A percentile compares a stretch with the other conserved stretches of the same genome.
These are phyloP conservation scores for Papilio glaucus DNA, from an alignment of 1,140 invertebrate genomes.

Conservation along the genomic window DNA sequence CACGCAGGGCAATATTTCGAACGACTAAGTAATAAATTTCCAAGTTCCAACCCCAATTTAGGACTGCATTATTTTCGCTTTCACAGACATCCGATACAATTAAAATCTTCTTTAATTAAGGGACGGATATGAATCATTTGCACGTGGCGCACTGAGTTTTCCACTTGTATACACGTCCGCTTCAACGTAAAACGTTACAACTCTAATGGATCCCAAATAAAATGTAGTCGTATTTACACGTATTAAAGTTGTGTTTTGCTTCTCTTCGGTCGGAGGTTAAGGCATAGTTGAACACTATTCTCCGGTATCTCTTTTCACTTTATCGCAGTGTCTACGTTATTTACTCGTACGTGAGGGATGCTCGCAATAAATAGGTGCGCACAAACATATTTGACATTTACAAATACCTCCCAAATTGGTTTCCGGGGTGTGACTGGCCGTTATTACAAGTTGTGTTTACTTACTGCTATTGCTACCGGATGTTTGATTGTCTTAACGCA, in stretches of 20 bases:
- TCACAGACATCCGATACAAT: conserved; percentile 83
- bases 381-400: conserved; percentile 81
- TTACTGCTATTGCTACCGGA: conserved; percentile 57
- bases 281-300: conserved; percentile 51
- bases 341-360: conserved; percentile 80
- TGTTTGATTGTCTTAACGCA: conserved; percentile 41
- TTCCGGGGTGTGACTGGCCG: conserved; percentile 71
- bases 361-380: conserved; percentile 78
- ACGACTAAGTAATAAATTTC: conserved; percentile 78
- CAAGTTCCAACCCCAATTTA: conserved; percentile 78
- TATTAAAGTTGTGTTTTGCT: conserved; percentile 54
- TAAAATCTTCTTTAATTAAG: conserved; percentile 85
- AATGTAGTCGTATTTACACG: conserved; percentile 53
- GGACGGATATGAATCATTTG: conserved; percentile 83
- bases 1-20: conserved; percentile 76
- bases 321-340: conserved; percentile 79
- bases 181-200: conserved; percentile 55
- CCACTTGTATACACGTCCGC: conserved; percentile 72
- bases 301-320: conserved; percentile 79
- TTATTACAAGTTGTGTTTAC: conserved; percentile 71
- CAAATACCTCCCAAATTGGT: conserved; percentile 79
- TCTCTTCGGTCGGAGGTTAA: conserved; percentile 47
- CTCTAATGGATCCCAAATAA: conserved; percentile 47
- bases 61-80: conserved; percentile 83
- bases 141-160: conserved; percentile 83